Evolutionary conservation across 1,140 invertebrate genomes (phyloP).

Genomic region (Apis cerana): DNA sequence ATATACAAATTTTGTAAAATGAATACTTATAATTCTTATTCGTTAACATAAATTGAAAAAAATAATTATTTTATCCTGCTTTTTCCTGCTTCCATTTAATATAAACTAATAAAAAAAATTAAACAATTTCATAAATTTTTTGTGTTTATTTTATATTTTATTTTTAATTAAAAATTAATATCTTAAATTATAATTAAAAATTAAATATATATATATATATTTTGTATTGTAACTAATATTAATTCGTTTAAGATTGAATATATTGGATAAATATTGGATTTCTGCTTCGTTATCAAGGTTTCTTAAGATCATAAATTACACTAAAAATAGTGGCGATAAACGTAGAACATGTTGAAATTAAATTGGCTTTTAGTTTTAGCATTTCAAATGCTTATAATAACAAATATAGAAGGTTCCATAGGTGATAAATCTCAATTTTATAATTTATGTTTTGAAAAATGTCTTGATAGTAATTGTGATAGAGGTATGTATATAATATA

Average conservation of each 20-base stretch:
- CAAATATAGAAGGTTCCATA: constrained; percentile 61
- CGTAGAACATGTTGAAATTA: constrained; percentile 26
- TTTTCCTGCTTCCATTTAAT: background rate
- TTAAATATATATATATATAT: background rate
- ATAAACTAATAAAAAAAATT: background rate
- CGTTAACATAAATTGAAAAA: background rate
- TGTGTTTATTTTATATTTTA: background rate
- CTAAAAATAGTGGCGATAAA: background rate
- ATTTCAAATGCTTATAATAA: constrained; percentile 48
- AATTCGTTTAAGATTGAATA: background rate
- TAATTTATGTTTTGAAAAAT: constrained; percentile 76
- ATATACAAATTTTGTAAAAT: background rate
- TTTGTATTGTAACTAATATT: background rate
- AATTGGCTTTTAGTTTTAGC: constrained; percentile 35
- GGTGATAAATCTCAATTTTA: constrained; percentile 77
- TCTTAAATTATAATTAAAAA: background rate
- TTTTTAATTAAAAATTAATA: background rate
- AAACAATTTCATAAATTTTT: background rate
- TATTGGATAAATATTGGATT: background rate
- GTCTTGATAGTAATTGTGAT: constrained; percentile 54
- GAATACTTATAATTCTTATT: background rate
- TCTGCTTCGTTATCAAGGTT: constrained; percentile 20
- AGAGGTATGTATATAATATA: background rate
- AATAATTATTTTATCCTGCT: background rate
- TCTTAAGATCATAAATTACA: background rate